Percentiles rank a stretch among this genome's conserved stretches.
Conservation (phyloP, 2,113 vertebrate species). For the Lycocorax pyrrhopterus region DNA sequence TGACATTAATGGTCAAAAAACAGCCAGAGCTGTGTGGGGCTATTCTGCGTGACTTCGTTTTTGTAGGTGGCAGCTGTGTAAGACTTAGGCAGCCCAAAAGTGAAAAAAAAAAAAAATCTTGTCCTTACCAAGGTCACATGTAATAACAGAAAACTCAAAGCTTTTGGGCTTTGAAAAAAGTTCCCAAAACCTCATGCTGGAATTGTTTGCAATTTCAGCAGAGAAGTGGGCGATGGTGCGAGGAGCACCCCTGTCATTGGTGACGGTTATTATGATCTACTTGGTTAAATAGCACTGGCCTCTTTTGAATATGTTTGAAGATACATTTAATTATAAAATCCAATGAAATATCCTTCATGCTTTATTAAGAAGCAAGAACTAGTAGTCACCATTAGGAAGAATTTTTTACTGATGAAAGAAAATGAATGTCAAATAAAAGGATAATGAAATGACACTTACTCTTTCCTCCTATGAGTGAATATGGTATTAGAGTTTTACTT, state of each 20-base stretch:
- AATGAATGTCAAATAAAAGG: constrained; percentile 23
- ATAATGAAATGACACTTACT: not conserved
- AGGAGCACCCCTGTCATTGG: not conserved
- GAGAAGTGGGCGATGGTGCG: accelerated
- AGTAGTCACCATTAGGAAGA: not conserved
- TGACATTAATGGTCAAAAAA: not conserved
- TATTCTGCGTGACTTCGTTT: not conserved
- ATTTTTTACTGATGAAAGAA: constrained; percentile 20
- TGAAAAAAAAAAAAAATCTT: not conserved
- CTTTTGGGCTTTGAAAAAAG: not conserved
- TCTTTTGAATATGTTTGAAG: constrained; percentile 34
- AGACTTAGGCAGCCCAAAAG: not conserved
- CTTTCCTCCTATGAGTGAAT: not conserved
- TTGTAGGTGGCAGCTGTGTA: not conserved
- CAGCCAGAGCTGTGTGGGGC: not conserved
- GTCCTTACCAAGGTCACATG: not conserved
- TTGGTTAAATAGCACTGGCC: not conserved
- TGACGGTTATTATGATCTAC: not conserved
- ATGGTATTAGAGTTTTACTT: not conserved
- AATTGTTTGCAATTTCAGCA: not conserved
- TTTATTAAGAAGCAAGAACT: constrained; percentile 4
- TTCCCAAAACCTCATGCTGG: not conserved
- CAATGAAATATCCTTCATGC: constrained; percentile 5
- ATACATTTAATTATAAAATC: constrained; percentile 19
- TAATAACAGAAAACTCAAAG: not conserved